phyloP scores from a whole-genome alignment of 2,113 vertebrate genomes.

The Ophthalmolycus amberensis region DNA sequence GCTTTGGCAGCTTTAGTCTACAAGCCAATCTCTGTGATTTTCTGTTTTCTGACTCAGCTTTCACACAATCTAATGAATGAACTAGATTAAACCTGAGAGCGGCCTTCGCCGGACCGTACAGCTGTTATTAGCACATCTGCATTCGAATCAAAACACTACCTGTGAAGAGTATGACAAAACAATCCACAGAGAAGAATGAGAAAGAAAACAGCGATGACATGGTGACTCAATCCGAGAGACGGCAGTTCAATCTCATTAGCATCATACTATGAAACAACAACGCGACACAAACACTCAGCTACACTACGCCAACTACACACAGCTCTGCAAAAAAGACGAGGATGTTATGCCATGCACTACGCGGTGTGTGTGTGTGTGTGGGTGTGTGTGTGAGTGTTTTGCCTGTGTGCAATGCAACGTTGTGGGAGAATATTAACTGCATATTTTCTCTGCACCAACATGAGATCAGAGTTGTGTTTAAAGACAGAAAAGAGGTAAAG shows the following conservation, averaged over 20 bases:
- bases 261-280: conserved; percentile 38
- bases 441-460: conserved; percentile 21
- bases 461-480: conserved; percentile 35
- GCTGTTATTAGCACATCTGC: conserved; percentile 34
- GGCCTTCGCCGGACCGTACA: not conserved
- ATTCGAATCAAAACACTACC: conserved; percentile 19
- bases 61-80: conserved; percentile 33
- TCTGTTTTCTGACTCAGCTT: conserved; percentile 26
- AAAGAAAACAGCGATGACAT: conserved; percentile 29
- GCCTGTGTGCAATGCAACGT: conserved; percentile 23
- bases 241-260: conserved; percentile 55
- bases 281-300: conserved; percentile 56
- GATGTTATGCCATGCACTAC: conserved; percentile 61
- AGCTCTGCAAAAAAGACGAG: conserved; percentile 48
- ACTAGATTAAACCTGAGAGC: conserved; percentile 34
- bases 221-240: conserved; percentile 20
- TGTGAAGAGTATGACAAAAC: not conserved
- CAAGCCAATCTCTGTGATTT: conserved; percentile 27
- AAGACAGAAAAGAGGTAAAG: conserved; percentile 32
- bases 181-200: conserved; percentile 33
- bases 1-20: conserved; percentile 33
- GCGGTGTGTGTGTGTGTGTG: not conserved
- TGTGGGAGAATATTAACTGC: not conserved
- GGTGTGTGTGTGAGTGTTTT: conserved; percentile 17
- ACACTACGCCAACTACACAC: conserved; percentile 45